A percentile compares a stretch with the other conserved stretches of the same genome.
Conservation (phyloP, 2,888 invertebrate genomes). For the Athalia circularis region DNA sequence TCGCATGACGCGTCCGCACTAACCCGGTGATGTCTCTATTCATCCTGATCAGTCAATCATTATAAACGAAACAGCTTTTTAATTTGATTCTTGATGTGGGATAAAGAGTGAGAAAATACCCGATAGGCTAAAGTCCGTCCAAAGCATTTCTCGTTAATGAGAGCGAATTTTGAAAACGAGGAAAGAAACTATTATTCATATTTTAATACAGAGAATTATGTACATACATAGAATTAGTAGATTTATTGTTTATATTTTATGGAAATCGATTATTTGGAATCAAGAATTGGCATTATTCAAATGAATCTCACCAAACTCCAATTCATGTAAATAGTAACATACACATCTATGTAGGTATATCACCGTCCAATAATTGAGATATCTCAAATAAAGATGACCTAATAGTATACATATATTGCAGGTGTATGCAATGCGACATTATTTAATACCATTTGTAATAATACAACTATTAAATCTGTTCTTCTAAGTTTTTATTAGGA, state of each 20-base stretch:
- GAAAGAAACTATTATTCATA: slow-evolving; percentile 23
- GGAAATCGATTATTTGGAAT: slow-evolving; percentile 1
- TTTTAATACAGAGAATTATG: slow-evolving; percentile 27
- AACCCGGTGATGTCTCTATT: too few species aligned
- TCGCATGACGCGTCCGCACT: too few species aligned
- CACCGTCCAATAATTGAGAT: slow-evolving; percentile 30
- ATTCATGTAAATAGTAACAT: neutral
- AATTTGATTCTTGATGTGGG: neutral
- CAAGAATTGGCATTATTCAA: slow-evolving; percentile 2
- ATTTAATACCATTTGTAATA: slow-evolving; percentile 17
- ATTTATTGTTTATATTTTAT: neutral
- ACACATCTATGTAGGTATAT: slow-evolving; percentile 9
- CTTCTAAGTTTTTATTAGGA: slow-evolving; percentile 30
- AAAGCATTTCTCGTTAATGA: slow-evolving; percentile 53
- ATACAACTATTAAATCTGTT: slow-evolving; percentile 15
- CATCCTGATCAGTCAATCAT: too few species aligned
- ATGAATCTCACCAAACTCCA: slow-evolving; percentile 9
- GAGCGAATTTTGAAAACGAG: slow-evolving; percentile 25
- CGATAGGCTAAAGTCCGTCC: slow-evolving; percentile 71
- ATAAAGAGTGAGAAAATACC: slow-evolving; percentile 35
- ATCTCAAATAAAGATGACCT: slow-evolving; percentile 15
- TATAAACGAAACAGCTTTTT: neutral
- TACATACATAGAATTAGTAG: slow-evolving; percentile 16
- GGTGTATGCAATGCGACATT: slow-evolving; percentile 14
- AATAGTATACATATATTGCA: neutral